Percentiles rank a stretch among this genome's conserved stretches.
phyloP scores from a whole-genome alignment of 1,140 invertebrate genomes.

The Dinoponera quadriceps region DNA sequence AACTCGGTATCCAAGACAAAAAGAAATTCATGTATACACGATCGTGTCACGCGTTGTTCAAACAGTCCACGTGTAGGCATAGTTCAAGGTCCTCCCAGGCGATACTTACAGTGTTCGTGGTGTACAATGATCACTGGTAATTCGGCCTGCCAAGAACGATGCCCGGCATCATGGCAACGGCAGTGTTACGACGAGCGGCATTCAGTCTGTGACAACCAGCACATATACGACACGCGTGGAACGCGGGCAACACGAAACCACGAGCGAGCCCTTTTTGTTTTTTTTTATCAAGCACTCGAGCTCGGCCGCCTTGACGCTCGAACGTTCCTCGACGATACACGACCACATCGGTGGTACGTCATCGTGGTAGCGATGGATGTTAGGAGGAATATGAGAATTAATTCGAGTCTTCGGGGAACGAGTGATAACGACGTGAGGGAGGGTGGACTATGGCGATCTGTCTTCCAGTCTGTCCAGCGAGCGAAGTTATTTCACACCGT shows the following conservation, averaged over 20 bases:
- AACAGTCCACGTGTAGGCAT: no score
- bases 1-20: no score
- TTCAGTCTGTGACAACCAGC: no score
- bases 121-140: background rate
- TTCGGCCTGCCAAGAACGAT: background rate
- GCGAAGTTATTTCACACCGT: constrained; percentile 2
- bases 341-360: background rate
- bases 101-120: background rate
- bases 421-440: background rate
- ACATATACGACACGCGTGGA: background rate
- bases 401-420: no score
- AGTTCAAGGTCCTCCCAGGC: no score
- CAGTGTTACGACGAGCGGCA: no score
- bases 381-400: no score
- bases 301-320: background rate
- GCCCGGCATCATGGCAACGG: no score
- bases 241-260: background rate
- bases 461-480: no score
- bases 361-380: no score
- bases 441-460: background rate
- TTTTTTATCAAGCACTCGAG: background rate
- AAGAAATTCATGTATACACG: background rate
- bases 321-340: background rate
- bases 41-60: background rate
- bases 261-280: no score